These are phyloP conservation scores for Poeciliopsis turneri DNA, from an alignment of 2,797 vertebrate species.

Conservation along the genomic window DNA sequence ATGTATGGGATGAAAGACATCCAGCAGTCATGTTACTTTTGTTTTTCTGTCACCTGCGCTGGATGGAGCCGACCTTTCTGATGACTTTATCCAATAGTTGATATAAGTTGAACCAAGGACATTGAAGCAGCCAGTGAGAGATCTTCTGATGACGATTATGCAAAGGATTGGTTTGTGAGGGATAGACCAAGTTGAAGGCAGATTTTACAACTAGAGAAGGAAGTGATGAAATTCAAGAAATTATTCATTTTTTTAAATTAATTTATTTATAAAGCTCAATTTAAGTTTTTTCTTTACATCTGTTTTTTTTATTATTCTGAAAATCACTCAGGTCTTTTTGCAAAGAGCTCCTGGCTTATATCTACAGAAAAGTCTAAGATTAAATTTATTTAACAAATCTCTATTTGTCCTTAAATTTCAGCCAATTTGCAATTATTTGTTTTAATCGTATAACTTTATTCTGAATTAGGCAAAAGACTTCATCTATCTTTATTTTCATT, in stretches of 20 bases:
- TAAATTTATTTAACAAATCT: background rate
- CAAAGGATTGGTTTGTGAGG: background rate
- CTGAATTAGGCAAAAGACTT: background rate
- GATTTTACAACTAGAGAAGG: background rate
- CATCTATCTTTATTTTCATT: background rate
- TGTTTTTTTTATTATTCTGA: background rate
- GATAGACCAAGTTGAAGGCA: background rate
- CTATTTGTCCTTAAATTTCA: background rate
- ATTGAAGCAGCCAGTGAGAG: background rate
- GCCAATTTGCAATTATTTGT: background rate
- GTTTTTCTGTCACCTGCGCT: background rate
- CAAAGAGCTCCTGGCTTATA: background rate
- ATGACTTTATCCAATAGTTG: too few species aligned
- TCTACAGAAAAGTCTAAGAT: background rate
- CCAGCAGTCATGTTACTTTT: background rate
- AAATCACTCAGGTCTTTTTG: background rate
- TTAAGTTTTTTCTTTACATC: background rate
- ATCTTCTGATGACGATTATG: background rate
- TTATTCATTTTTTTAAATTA: background rate
- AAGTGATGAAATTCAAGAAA: background rate
- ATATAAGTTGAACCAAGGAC: background rate
- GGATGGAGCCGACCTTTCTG: too few species aligned
- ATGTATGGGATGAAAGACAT: background rate
- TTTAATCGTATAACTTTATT: background rate
- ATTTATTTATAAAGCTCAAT: background rate